Conservation (phyloP, 2,797 vertebrate genomes). For the Myripristis murdjan region DNA sequence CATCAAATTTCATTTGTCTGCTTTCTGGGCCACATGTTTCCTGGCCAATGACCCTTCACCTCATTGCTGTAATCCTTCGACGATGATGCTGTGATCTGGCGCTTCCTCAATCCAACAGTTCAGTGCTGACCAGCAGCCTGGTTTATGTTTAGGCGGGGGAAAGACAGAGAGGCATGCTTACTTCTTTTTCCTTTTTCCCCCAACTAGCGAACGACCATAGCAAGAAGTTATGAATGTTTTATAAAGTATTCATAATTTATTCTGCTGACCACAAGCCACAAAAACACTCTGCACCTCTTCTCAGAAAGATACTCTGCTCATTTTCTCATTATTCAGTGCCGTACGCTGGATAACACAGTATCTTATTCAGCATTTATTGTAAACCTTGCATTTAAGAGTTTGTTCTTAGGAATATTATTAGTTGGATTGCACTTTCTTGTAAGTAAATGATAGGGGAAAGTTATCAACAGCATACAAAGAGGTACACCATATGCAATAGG, state of each 20-base stretch:
- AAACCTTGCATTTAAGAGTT: not conserved
- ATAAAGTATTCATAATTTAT: too few species aligned
- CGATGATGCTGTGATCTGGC: slow-evolving; percentile 74
- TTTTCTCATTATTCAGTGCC: not conserved
- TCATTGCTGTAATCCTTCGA: slow-evolving; percentile 71
- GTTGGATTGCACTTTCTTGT: too few species aligned
- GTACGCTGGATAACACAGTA: not conserved
- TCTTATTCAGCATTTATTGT: not conserved
- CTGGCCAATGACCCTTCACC: slow-evolving; percentile 71
- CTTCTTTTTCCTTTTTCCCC: not conserved
- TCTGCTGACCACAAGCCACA: not conserved
- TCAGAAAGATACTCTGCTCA: not conserved
- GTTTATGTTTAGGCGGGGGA: not conserved
- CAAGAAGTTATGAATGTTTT: too few species aligned
- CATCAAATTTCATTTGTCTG: slow-evolving; percentile 75
- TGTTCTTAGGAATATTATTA: too few species aligned
- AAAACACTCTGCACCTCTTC: not conserved
- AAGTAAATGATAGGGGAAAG: too few species aligned
- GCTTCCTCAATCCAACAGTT: slow-evolving; percentile 59
- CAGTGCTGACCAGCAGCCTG: slow-evolving; percentile 44
- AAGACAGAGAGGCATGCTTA: not conserved
- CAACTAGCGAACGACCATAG: not conserved
- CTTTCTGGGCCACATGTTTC: slow-evolving; percentile 76
- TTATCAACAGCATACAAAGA: too few species aligned
- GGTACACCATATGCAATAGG: too few species aligned